phyloP scores from a whole-genome alignment of 2,888 invertebrate genomes.

The Cataglyphis rosenhaueri region DNA sequence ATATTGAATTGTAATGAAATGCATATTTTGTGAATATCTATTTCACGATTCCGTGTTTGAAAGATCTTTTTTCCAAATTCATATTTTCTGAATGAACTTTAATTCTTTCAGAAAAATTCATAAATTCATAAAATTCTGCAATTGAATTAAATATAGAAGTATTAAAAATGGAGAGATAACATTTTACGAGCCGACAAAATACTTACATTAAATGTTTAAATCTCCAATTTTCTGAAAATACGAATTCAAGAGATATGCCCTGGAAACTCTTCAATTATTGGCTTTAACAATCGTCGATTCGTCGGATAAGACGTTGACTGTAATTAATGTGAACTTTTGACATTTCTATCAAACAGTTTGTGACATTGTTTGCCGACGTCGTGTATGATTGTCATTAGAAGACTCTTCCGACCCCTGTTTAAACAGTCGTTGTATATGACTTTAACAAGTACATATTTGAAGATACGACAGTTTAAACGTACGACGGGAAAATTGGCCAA shows the following conservation, averaged over 20 bases:
- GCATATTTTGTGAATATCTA: not conserved
- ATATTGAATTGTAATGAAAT: not conserved
- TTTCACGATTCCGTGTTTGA: not conserved
- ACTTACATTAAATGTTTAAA: not conserved
- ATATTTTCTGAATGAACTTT: not conserved
- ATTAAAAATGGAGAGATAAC: not conserved
- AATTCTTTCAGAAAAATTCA: not conserved
- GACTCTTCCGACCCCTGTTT: slow-evolving; percentile 18
- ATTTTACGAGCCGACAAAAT: not conserved
- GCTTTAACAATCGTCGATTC: not conserved
- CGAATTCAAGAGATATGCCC: not conserved
- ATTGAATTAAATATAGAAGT: not conserved
- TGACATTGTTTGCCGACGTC: slow-evolving; percentile 24
- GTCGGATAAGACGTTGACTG: not conserved
- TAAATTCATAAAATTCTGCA: not conserved
- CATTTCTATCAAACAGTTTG: slow-evolving; percentile 9
- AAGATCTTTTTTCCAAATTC: not conserved
- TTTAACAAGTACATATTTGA: slow-evolving; percentile 24
- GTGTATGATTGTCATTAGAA: slow-evolving; percentile 24
- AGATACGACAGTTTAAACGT: slow-evolving; percentile 18
- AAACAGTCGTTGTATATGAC: slow-evolving; percentile 30
- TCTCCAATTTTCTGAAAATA: not conserved
- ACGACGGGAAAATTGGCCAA: too few relatives aligned
- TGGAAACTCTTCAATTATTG: not conserved
- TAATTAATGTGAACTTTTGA: slow-evolving; percentile 17